Conservation (phyloP, 2,113 vertebrate genomes). For the Triplophysa rosa region DNA sequence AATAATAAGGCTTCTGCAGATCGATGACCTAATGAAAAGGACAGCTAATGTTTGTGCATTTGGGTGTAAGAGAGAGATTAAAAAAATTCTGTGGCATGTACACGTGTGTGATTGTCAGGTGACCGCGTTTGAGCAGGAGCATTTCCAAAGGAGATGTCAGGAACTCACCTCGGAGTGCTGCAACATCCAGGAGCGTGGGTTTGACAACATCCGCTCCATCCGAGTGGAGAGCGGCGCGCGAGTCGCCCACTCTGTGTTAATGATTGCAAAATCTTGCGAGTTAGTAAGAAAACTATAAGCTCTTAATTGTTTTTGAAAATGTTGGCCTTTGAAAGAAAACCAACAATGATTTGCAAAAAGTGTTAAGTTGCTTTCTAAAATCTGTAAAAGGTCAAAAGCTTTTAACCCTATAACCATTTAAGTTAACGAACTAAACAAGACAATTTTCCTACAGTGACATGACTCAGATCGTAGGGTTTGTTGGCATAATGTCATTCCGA, state of each 20-base stretch:
- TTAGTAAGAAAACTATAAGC: neutral
- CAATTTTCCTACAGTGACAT: no score
- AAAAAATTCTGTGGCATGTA: neutral
- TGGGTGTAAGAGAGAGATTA: neutral
- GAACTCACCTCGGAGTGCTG: slow-evolving; percentile 69
- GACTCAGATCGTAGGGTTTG: no score
- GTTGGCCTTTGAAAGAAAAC: no score
- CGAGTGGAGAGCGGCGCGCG: slow-evolving; percentile 71
- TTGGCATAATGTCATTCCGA: no score
- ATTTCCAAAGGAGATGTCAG: slow-evolving; percentile 67
- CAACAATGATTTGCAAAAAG: no score
- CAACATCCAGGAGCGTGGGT: slow-evolving; percentile 68
- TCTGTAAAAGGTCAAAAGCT: no score
- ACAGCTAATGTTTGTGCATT: neutral
- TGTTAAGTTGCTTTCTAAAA: no score
- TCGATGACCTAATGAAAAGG: neutral
- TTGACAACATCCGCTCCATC: slow-evolving; percentile 72
- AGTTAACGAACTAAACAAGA: no score
- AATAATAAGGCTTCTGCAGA: neutral
- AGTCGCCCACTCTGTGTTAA: slow-evolving; percentile 61
- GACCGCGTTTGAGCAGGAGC: slow-evolving; percentile 68
- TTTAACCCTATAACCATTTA: no score
- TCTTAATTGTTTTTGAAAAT: neutral
- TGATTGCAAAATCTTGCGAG: slow-evolving; percentile 18
- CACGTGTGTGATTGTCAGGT: slow-evolving; percentile 53